A percentile compares a stretch with the other conserved stretches of the same genome.
Evolutionary conservation across 1,140 invertebrate species (phyloP).

Genomic region (Brachionus paranguensis): DNA sequence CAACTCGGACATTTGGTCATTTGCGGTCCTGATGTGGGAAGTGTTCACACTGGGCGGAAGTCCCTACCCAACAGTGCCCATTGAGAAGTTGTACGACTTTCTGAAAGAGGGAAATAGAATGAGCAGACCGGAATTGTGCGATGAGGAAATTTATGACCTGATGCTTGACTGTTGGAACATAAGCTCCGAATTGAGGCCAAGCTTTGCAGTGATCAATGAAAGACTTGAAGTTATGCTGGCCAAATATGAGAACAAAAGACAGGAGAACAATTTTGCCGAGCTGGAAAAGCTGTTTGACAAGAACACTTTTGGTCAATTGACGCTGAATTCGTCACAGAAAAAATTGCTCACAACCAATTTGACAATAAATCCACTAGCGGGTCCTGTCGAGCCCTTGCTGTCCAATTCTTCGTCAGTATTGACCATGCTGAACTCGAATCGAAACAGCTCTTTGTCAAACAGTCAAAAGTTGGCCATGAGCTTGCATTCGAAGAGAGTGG

Average conservation of each 20-base stretch:
- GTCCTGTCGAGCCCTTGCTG: not conserved
- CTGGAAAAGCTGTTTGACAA: constrained; percentile 12
- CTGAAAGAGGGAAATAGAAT: constrained; percentile 81
- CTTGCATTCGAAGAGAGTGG: not conserved
- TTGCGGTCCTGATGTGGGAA: constrained; percentile 59
- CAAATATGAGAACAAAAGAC: constrained; percentile 1
- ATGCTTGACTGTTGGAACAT: constrained; percentile 36
- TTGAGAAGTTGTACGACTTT: constrained; percentile 72
- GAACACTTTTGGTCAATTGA: not conserved
- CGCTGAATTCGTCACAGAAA: not conserved
- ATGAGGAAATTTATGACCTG: constrained; percentile 45
- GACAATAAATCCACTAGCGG: not conserved
- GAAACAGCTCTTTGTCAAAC: not conserved
- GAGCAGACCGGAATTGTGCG: constrained; percentile 61
- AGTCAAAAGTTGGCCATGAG: not conserved
- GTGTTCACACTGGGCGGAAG: constrained; percentile 60
- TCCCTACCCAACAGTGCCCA: constrained; percentile 57
- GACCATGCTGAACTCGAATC: not conserved
- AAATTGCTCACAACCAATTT: not conserved
- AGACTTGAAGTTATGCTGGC: not conserved
- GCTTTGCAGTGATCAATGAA: not conserved
- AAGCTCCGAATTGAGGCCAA: not conserved
- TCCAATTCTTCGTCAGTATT: constrained; percentile 1
- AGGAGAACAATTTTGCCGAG: not conserved
- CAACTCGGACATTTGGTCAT: constrained; percentile 80